Percentiles rank a stretch among this genome's conserved stretches.
phyloP scores from a whole-genome alignment of 2,797 vertebrate species.

The Chaetophractus vellerosus region DNA sequence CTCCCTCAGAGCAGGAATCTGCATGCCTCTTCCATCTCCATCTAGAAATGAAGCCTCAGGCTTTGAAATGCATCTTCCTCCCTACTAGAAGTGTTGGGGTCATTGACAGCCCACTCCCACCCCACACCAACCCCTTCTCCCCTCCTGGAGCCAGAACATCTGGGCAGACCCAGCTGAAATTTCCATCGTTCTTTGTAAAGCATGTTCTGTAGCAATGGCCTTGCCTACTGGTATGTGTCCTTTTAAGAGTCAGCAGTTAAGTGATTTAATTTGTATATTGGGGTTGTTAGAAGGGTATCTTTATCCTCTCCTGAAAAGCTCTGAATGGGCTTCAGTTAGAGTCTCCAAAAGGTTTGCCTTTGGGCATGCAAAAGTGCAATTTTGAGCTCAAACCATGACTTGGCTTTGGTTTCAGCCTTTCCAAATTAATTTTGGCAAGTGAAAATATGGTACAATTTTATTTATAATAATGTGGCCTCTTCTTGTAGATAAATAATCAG shows the following conservation, averaged over 20 bases:
- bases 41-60: neutral
- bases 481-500: conserved; percentile 3
- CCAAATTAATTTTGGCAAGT: conserved; percentile 20
- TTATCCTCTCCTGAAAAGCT: neutral
- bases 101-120: neutral
- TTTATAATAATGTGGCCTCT: too few relatives aligned
- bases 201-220: neutral
- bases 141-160: too few relatives aligned
- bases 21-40: neutral
- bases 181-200: neutral
- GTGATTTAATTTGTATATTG: neutral
- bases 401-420: conserved; percentile 34
- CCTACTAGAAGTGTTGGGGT: neutral
- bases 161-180: neutral
- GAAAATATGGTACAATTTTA: neutral
- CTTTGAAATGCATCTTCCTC: neutral
- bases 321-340: neutral
- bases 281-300: neutral
- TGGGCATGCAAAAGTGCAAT: neutral
- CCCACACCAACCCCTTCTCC: too few relatives aligned
- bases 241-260: neutral
- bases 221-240: neutral
- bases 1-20: neutral
- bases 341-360: conserved; percentile 15
- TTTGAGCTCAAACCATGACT: neutral